These are phyloP conservation scores for Drosophila fungiperda DNA, from an alignment of 2,888 invertebrate species.

Conservation along the genomic window DNA sequence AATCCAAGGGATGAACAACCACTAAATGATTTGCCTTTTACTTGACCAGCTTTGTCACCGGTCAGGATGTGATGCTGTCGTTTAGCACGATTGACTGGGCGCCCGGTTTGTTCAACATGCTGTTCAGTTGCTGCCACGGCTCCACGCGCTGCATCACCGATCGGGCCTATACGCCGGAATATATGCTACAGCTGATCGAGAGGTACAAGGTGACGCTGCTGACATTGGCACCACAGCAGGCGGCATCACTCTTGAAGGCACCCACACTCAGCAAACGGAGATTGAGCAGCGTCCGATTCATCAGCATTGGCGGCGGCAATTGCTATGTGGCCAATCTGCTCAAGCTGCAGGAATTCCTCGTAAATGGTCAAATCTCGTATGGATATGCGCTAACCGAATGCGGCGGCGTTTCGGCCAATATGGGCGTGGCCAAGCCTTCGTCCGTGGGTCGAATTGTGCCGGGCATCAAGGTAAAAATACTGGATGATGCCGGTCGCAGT, in stretches of 20 bases:
- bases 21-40: neutral
- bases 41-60: conserved; percentile 73
- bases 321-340: conserved; percentile 75
- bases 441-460: conserved; percentile 79
- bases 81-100: conserved; percentile 82
- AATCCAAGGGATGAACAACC: neutral
- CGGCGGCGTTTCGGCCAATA: conserved; percentile 74
- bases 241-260: conserved; percentile 67
- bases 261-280: conserved; percentile 64
- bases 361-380: conserved; percentile 72
- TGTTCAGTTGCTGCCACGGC: conserved; percentile 76
- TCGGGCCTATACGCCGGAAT: conserved; percentile 73
- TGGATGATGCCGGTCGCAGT: conserved; percentile 76
- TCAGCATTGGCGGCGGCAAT: conserved; percentile 76
- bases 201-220: conserved; percentile 78
- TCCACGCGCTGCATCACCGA: conserved; percentile 81
- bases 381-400: conserved; percentile 82
- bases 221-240: conserved; percentile 75
- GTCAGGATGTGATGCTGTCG: conserved; percentile 76
- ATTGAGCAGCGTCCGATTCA: conserved; percentile 68
- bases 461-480: conserved; percentile 76
- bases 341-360: conserved; percentile 71
- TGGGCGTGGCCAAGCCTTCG: conserved; percentile 71
- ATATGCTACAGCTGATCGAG: conserved; percentile 74
- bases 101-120: conserved; percentile 78